Percentiles rank a stretch among this genome's conserved stretches.
phyloP scores from a whole-genome alignment of 64 coral and sea anemone genomes.

The Catalaphyllia jardinei region DNA sequence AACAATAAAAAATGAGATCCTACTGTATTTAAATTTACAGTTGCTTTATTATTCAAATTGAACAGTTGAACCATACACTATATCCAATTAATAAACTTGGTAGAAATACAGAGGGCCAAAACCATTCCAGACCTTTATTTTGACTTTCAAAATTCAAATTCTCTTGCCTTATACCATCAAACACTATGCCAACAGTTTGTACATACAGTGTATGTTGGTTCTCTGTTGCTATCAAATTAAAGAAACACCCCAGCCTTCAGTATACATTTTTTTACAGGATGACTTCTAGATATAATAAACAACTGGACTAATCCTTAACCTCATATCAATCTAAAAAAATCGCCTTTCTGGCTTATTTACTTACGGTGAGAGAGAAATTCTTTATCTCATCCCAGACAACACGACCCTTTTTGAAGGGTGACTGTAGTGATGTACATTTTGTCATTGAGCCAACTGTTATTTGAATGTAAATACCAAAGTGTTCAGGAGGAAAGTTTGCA shows the following conservation, averaged over 20 bases:
- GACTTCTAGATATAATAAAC: background rate
- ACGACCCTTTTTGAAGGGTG: slow-evolving; percentile 74
- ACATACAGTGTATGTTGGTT: too few species aligned
- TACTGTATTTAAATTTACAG: background rate
- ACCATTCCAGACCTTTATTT: too few species aligned
- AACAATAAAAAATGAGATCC: too few species aligned
- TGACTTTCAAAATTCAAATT: too few species aligned
- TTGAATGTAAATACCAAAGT: slow-evolving; percentile 79
- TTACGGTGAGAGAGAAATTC: slow-evolving; percentile 79
- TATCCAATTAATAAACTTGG: too few species aligned
- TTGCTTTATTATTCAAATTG: background rate
- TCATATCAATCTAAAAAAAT: background rate
- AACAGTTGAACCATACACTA: too few species aligned
- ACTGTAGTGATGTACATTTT: slow-evolving; percentile 78
- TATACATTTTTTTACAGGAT: too few species aligned
- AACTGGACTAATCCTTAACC: background rate
- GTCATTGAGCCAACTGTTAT: slow-evolving; percentile 60
- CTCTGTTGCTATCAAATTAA: background rate
- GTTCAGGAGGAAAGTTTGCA: slow-evolving; percentile 72
- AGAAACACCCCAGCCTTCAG: too few species aligned
- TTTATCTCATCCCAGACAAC: slow-evolving; percentile 86
- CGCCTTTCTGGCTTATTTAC: background rate
- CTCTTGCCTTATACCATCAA: too few species aligned
- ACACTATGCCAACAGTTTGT: too few species aligned
- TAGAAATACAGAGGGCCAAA: too few species aligned